Evolutionary conservation across 2,888 invertebrate genomes (phyloP).

Genomic region (Dryocosmus kuriphilus): DNA sequence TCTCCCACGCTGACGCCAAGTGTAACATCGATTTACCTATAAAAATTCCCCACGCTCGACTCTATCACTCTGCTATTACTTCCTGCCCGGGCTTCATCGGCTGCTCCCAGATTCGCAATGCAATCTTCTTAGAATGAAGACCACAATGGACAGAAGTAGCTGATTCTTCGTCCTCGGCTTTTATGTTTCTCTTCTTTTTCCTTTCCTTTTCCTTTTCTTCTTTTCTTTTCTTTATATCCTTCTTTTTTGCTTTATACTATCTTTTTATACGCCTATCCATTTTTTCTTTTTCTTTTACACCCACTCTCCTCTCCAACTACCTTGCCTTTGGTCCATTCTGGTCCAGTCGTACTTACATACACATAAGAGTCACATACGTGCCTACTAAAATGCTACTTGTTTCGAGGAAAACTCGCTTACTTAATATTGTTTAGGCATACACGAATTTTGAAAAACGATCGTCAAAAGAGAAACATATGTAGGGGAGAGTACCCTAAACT

Average conservation of each 20-base stretch:
- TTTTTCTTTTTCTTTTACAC: conserved; percentile 36
- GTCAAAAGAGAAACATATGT: neutral
- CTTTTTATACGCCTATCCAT: conserved; percentile 5
- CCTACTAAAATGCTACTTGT: conserved; percentile 7
- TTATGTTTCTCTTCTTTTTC: neutral
- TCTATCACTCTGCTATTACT: conserved; percentile 72
- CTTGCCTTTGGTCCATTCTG: neutral
- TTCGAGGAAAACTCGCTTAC: conserved; percentile 6
- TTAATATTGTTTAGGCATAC: conserved; percentile 5
- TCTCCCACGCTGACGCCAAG: conserved; percentile 48
- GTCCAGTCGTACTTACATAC: neutral
- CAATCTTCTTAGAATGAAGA: conserved; percentile 38
- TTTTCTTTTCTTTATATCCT: conserved; percentile 25
- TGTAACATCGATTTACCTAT: conserved; percentile 72
- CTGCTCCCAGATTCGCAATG: conserved; percentile 57
- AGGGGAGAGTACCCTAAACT: no score
- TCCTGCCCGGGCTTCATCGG: conserved; percentile 71
- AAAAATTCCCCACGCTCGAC: conserved; percentile 74
- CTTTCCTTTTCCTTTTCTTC: neutral
- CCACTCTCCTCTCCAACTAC: conserved; percentile 23
- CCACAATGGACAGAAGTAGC: conserved; percentile 30
- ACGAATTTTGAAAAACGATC: neutral
- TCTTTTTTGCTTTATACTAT: conserved; percentile 21
- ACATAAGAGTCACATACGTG: neutral
- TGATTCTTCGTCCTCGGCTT: conserved; percentile 11